A percentile compares a stretch with the other conserved stretches of the same genome.
Evolutionary conservation across 1,140 invertebrate species (phyloP).

Genomic region (Aradophagus sp.): DNA sequence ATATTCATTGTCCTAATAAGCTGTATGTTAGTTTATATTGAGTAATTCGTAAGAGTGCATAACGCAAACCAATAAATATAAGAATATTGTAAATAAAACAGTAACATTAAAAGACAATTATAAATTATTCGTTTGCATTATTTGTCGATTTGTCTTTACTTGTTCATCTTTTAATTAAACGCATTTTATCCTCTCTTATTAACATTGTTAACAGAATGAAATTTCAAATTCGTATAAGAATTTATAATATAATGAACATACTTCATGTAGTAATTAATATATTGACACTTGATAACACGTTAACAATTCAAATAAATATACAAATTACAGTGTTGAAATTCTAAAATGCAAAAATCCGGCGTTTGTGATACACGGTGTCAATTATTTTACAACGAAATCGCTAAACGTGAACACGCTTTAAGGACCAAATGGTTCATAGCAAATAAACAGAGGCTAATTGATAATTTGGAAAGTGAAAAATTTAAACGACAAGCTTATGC

Average conservation of each 20-base stretch:
- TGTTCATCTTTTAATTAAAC: no score
- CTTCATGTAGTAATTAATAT: no score
- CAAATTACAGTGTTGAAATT: no score
- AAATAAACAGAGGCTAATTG: slow-evolving; percentile 35
- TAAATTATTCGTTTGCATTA: slow-evolving; percentile 11
- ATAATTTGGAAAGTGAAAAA: slow-evolving; percentile 33
- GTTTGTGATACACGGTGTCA: slow-evolving; percentile 35
- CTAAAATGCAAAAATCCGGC: slow-evolving; percentile 20
- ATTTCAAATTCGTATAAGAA: no score
- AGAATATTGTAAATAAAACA: slow-evolving; percentile 62
- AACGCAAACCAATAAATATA: slow-evolving; percentile 61
- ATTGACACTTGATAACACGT: no score
- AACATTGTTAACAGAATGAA: no score
- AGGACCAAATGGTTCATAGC: slow-evolving; percentile 36
- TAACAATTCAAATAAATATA: no score
- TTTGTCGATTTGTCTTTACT: no score
- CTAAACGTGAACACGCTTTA: slow-evolving; percentile 13
- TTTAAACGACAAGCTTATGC: slow-evolving; percentile 10
- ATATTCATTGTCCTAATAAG: slow-evolving; percentile 58
- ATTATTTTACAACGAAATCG: slow-evolving; percentile 34
- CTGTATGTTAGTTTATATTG: slow-evolving; percentile 54
- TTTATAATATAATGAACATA: no score
- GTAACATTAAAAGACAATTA: slow-evolving; percentile 44
- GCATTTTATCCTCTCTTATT: no score
- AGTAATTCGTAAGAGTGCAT: slow-evolving; percentile 55